Evolutionary conservation across 2,797 vertebrate species (phyloP).

Genomic region (Anguilla obscura): DNA sequence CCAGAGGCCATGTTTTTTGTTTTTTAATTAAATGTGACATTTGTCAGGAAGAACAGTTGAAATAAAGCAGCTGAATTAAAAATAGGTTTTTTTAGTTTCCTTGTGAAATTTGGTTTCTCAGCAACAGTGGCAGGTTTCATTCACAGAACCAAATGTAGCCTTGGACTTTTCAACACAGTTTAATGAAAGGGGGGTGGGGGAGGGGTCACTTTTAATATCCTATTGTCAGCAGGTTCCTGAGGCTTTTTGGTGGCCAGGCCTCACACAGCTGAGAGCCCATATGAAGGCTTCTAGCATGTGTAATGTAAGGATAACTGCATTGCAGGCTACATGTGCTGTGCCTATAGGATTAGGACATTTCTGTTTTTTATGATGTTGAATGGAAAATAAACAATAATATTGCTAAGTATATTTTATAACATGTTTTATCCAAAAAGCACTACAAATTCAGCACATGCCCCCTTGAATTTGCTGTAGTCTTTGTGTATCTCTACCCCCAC

Average conservation of each 20-base stretch:
- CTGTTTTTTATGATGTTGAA: not conserved
- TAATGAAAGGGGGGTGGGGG: constrained; percentile 67
- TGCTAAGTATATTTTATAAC: not conserved
- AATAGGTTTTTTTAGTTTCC: constrained; percentile 36
- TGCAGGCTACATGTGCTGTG: not conserved
- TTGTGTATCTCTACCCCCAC: not conserved
- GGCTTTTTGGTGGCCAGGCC: constrained; percentile 6
- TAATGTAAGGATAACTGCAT: not conserved
- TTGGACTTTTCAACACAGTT: constrained; percentile 67
- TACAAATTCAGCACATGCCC: not conserved
- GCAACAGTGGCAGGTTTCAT: constrained; percentile 38
- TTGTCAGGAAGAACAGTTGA: constrained; percentile 72
- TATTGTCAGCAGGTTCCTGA: constrained; percentile 54
- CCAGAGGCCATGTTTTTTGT: constrained; percentile 65
- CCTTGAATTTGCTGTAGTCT: not conserved
- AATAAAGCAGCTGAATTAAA: constrained; percentile 68
- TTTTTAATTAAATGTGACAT: constrained; percentile 69
- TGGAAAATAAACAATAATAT: not conserved
- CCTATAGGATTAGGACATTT: not conserved
- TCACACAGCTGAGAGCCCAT: not conserved
- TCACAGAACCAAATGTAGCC: constrained; percentile 53
- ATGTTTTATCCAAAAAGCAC: not conserved
- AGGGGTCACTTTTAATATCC: constrained; percentile 68
- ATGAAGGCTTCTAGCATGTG: not conserved
- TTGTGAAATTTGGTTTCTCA: constrained; percentile 47